Conservation (phyloP, 2,113 vertebrate genomes). For the Cisticola juncidis region DNA sequence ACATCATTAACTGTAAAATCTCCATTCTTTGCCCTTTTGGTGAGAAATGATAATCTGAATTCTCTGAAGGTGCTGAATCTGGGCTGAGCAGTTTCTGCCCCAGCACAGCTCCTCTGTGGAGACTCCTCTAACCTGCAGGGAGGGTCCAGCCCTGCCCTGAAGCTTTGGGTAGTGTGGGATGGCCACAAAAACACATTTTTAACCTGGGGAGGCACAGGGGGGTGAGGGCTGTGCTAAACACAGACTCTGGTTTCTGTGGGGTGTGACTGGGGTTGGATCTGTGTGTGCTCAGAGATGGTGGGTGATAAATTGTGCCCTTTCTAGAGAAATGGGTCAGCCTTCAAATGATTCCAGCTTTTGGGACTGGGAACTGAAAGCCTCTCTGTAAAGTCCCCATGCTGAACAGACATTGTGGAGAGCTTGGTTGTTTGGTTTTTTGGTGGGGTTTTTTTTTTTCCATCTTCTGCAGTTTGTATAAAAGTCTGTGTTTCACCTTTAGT, state of each 20-base stretch:
- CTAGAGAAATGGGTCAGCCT: neutral
- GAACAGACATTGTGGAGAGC: fast-evolving
- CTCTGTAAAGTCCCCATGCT: neutral
- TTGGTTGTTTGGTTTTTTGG: too few species aligned
- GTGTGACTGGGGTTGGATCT: fast-evolving
- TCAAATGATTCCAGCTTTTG: neutral
- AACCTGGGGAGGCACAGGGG: fast-evolving
- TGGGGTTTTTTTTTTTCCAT: too few species aligned
- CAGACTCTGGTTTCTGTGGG: neutral
- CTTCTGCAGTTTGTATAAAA: neutral
- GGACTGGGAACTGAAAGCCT: neutral
- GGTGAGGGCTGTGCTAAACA: neutral
- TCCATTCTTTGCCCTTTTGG: neutral
- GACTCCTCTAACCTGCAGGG: neutral
- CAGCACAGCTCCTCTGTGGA: neutral
- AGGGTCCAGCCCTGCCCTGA: neutral
- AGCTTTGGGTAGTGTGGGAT: neutral
- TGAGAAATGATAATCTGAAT: neutral
- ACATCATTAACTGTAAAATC: neutral
- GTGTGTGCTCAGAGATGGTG: fast-evolving
- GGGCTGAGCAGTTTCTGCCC: neutral
- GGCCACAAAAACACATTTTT: neutral
- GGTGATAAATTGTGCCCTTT: neutral
- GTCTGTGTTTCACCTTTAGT: neutral
- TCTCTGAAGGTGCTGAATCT: neutral